phyloP scores from a whole-genome alignment of 2,888 invertebrate species.

The Oscheius sp. region DNA sequence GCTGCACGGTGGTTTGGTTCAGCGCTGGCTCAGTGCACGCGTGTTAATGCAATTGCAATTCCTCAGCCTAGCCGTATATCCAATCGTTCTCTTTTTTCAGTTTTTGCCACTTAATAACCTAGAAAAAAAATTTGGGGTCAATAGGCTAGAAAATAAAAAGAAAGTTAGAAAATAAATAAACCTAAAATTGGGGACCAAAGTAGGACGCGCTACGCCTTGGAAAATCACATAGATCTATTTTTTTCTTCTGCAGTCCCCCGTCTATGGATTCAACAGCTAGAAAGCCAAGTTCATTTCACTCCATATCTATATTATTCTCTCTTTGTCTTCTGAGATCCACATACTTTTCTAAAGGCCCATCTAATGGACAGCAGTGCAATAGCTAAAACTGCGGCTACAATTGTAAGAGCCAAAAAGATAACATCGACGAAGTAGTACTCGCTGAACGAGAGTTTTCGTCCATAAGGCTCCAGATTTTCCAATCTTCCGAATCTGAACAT shows the following conservation, averaged over 20 bases:
- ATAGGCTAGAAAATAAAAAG: no score
- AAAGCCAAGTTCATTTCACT: background rate
- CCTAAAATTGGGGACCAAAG: no score
- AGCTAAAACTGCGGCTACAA: background rate
- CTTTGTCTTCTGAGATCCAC: slow-evolving; percentile 5
- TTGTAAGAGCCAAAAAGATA: slow-evolving; percentile 4
- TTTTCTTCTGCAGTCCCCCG: background rate
- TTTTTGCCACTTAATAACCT: no score
- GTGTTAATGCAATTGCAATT: no score
- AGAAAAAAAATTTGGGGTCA: no score
- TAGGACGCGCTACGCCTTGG: no score
- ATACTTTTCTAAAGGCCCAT: background rate
- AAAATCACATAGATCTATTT: no score
- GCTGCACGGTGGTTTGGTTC: no score
- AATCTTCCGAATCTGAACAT: background rate
- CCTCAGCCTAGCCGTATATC: no score
- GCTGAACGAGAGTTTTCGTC: background rate
- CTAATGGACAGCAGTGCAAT: background rate
- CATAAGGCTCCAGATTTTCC: slow-evolving; percentile 15
- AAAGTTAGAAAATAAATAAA: no score
- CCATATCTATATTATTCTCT: background rate
- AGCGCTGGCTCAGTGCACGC: no score
- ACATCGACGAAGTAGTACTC: slow-evolving; percentile 31
- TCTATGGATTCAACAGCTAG: background rate
- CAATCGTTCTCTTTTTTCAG: no score